Base-by-base conservation (phyloP, 2,888 invertebrate genomes). In the Drosophila mercatorum region DNA sequence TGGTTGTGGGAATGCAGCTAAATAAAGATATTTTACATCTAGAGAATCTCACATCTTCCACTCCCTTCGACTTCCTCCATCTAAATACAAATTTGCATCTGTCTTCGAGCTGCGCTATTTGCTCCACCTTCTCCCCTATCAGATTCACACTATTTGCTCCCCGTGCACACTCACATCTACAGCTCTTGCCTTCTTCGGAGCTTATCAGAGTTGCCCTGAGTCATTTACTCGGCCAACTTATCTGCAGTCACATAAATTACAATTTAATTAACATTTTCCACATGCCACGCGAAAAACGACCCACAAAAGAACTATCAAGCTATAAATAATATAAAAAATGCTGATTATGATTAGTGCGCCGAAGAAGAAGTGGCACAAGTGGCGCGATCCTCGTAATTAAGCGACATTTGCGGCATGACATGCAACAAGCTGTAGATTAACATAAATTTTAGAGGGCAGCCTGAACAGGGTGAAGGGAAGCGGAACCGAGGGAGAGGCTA, bases 341-440 rank as follows among this genome's bases (percentile, higher is more conserved):
- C 70, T 80, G 74, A 76, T 78, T 74, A 78, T 71, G 74, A 77
- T 77, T 77, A 79, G 75, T 71, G 64, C n/a, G 43, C 2, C 6
- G 41, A n/a, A n/a, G 51, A 28, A 31, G 51, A 47, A 51, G 46
- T 52, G 60, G 62, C 69, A 63, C 51, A 52, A 17, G 52, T 60
- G 53, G 57, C 57, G 53, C 77, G 86, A 85, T 80, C 80, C 77
- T 82, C 77, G 88, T 86, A 89, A 89, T 89, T 88, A 89, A 86
- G 85, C 88, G 86, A 89, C 89, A 87, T 86, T 89, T 89, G 85
- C 74, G 77, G 83, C 89, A 84, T 88, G 89, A 87, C 88, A 75
- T 84, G 85, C 89, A 81, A 84, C 85, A 80, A 77, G 76, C 65
- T 58, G 52, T 68, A 79, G 88, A 89, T 89, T 86, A 86, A 82